phyloP scores from a whole-genome alignment of 2,797 vertebrate genomes.

The Hydrocynus forskahlii region DNA sequence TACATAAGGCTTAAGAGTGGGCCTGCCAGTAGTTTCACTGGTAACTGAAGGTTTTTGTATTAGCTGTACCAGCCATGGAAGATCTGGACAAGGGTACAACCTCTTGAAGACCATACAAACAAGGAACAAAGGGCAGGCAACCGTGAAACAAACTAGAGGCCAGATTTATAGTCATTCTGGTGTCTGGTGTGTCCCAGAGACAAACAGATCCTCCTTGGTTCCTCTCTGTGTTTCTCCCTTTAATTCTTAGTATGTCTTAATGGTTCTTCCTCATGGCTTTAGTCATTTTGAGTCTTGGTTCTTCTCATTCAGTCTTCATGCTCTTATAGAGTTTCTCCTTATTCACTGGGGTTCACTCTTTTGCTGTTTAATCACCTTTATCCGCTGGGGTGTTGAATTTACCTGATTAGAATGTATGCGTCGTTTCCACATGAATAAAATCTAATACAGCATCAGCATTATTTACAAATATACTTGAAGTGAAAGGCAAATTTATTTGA shows the following conservation, averaged over 20 bases:
- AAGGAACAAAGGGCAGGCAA: neutral
- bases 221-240: neutral
- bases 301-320: neutral
- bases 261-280: neutral
- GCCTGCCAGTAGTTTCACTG: neutral
- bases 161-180: neutral
- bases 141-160: neutral
- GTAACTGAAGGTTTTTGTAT: slow-evolving; percentile 22
- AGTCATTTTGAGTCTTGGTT: neutral
- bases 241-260: neutral
- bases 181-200: neutral
- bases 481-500: neutral
- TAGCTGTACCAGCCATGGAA: slow-evolving; percentile 21
- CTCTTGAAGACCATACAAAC: neutral
- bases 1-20: neutral
- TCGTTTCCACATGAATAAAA: too few species aligned
- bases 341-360: too few species aligned
- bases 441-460: too few species aligned
- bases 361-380: too few species aligned
- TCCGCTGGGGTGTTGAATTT: too few species aligned
- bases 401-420: too few species aligned
- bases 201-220: neutral
- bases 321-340: neutral
- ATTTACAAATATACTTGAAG: too few species aligned
- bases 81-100: neutral